Evolutionary conservation across 2,888 invertebrate species (phyloP).

Genomic region (Chloroclysta siterata): DNA sequence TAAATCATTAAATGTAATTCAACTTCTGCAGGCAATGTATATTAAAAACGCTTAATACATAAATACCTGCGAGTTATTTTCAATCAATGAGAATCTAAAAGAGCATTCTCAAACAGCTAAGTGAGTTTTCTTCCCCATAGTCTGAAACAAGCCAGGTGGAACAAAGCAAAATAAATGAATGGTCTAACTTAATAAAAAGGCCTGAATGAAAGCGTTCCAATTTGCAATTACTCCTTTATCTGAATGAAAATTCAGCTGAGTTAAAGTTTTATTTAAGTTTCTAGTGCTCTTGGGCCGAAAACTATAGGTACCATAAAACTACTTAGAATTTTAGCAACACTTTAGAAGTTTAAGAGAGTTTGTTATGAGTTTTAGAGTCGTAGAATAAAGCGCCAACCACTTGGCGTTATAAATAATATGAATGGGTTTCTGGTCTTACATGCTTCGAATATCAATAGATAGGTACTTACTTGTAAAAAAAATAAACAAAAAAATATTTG

Average conservation of each 20-base stretch:
- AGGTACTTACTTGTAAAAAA: too few species aligned
- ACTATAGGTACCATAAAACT: too few species aligned
- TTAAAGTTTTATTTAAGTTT: constrained; percentile 4
- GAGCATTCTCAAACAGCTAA: constrained; percentile 2
- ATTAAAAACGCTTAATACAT: background rate
- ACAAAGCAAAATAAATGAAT: constrained; percentile 17
- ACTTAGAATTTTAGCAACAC: too few species aligned
- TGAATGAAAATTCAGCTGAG: constrained; percentile 8
- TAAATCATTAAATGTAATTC: too few species aligned
- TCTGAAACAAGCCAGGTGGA: constrained; percentile 20
- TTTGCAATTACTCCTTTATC: constrained; percentile 11
- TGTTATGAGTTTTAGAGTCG: too few species aligned
- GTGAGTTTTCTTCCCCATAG: constrained; percentile 9
- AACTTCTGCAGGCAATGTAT: too few species aligned
- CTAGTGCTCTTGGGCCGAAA: background rate
- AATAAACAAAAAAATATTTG: too few species aligned
- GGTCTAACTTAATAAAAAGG: constrained; percentile 14
- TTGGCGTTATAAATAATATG: too few species aligned
- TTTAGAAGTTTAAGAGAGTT: too few species aligned
- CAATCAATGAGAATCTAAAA: background rate
- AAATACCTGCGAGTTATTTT: background rate
- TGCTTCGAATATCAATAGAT: too few species aligned
- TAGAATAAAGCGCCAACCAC: too few species aligned
- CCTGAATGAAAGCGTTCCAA: constrained; percentile 8
- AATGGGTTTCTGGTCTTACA: too few species aligned